These are phyloP conservation scores for Coelopa frigida DNA, from an alignment of 1,140 invertebrate species.

Conservation along the genomic window DNA sequence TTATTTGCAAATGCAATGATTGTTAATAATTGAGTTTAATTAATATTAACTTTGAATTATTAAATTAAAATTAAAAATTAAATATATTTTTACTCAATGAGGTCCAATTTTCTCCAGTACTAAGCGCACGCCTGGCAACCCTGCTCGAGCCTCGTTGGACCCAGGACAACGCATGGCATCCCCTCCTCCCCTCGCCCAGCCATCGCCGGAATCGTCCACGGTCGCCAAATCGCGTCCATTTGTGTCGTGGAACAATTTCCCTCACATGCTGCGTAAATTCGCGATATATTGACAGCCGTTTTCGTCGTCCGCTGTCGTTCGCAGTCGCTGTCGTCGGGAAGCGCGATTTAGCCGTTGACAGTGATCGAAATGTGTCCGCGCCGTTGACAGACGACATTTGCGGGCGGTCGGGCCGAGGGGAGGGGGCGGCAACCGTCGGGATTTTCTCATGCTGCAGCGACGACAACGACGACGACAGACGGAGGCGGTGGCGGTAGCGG, in stretches of 20 bases:
- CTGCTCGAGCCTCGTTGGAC: background rate
- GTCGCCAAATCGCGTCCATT: background rate
- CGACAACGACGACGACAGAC: too few species aligned
- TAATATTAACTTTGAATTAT: background rate
- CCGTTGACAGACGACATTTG: conserved; percentile 20
- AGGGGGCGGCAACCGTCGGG: too few species aligned
- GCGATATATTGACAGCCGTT: conserved; percentile 41
- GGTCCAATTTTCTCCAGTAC: background rate
- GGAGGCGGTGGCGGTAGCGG: too few species aligned
- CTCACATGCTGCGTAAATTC: conserved; percentile 37
- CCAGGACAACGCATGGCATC: background rate
- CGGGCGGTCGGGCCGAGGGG: conserved; percentile 42
- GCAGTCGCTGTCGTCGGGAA: background rate
- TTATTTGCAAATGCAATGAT: background rate
- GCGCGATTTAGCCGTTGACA: conserved; percentile 22
- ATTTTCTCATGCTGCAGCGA: too few species aligned
- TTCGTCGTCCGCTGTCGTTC: conserved; percentile 1
- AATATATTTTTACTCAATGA: too few species aligned
- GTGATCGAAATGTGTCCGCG: conserved; percentile 43
- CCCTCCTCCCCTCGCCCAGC: background rate
- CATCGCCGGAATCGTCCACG: background rate
- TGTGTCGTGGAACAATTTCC: background rate
- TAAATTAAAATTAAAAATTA: too few species aligned
- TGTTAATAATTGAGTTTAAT: background rate
- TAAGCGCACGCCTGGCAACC: too few species aligned